Conservation (phyloP, 2,888 invertebrate genomes). For the Rhingia rostrata region DNA sequence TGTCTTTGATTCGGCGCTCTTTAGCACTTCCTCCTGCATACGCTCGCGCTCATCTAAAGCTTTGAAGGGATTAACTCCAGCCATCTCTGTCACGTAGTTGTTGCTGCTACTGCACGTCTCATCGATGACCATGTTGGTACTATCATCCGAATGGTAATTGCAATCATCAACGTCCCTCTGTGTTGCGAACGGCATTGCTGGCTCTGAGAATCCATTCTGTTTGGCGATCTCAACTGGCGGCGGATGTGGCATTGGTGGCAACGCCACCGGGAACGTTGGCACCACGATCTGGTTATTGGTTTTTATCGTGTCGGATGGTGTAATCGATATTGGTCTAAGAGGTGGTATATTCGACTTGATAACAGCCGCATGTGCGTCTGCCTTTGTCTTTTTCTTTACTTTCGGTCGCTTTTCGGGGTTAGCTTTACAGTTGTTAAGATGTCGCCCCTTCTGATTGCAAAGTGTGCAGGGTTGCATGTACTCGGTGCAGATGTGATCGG, state of each 20-base stretch:
- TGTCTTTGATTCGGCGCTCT: constrained; percentile 34
- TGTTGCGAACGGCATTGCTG: not conserved
- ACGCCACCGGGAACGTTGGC: constrained; percentile 14
- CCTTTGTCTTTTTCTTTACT: constrained; percentile 75
- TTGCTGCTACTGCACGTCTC: constrained; percentile 75
- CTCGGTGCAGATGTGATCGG: constrained; percentile 87
- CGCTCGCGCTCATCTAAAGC: constrained; percentile 75
- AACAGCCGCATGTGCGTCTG: not conserved
- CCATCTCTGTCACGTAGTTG: constrained; percentile 50
- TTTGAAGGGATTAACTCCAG: constrained; percentile 72
- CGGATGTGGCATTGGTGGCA: not conserved
- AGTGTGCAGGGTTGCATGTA: constrained; percentile 80
- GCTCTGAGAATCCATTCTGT: constrained; percentile 60
- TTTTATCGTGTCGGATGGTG: constrained; percentile 13
- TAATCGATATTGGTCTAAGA: not conserved
- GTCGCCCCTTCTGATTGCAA: constrained; percentile 81
- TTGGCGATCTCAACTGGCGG: constrained; percentile 38
- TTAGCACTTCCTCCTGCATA: constrained; percentile 56
- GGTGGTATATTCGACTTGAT: constrained; percentile 23
- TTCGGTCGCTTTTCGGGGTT: constrained; percentile 77
- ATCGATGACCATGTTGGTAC: constrained; percentile 78
- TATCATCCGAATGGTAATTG: constrained; percentile 75
- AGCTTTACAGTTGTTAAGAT: constrained; percentile 81
- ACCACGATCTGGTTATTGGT: constrained; percentile 26
- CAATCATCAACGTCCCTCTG: constrained; percentile 1